phyloP scores from a whole-genome alignment of 1,140 invertebrate genomes.

The Meloidogyne chitwoodi region DNA sequence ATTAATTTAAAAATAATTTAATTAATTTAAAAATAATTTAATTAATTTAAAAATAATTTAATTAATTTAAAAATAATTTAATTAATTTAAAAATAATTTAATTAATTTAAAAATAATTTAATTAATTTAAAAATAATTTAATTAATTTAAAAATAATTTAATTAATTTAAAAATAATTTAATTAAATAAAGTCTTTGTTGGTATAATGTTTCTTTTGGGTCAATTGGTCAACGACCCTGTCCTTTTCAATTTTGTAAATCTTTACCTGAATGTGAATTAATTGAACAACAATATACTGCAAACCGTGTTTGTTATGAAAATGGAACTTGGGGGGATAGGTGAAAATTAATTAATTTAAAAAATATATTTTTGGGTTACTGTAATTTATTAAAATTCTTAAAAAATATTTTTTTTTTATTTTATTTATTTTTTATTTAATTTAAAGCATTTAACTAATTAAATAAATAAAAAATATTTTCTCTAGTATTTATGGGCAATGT shows the following conservation, averaged over 20 bases:
- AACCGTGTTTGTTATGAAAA: constrained; percentile 41
- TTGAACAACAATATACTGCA: constrained; percentile 44
- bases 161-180: constrained; percentile 13
- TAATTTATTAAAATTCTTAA: no score
- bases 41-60: constrained; percentile 13
- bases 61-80: constrained; percentile 13
- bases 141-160: constrained; percentile 13
- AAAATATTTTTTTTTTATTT: no score
- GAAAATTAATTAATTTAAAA: not conserved
- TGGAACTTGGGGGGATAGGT: constrained; percentile 46
- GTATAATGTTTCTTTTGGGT: constrained; percentile 45
- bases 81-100: constrained; percentile 13
- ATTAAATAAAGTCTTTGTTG: constrained; percentile 49
- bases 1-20: constrained; percentile 13
- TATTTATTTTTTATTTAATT: not conserved
- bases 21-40: constrained; percentile 13
- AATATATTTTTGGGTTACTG: no score
- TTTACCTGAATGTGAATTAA: constrained; percentile 48
- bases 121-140: constrained; percentile 11
- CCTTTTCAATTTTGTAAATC: constrained; percentile 54
- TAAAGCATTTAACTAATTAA: not conserved
- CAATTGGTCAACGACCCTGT: constrained; percentile 41
- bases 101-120: constrained; percentile 13
- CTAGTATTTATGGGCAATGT: constrained; percentile 26
- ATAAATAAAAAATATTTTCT: not conserved